These are phyloP conservation scores for Cheilosia urbana DNA, from an alignment of 2,888 invertebrate species.

Conservation along the genomic window DNA sequence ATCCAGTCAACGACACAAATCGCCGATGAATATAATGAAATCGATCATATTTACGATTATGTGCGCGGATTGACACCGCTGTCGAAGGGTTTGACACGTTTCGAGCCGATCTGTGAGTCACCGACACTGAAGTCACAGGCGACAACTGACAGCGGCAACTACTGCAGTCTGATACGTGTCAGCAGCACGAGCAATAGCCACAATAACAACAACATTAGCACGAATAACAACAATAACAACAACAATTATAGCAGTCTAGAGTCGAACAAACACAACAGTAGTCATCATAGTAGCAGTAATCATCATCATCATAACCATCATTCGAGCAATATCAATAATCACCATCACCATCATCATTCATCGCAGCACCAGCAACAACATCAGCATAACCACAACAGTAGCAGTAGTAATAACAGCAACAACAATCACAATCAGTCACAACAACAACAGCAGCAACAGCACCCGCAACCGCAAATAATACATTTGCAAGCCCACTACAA, in stretches of 20 bases:
- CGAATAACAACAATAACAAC: constrained; percentile 79
- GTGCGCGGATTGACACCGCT: constrained; percentile 96
- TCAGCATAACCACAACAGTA: constrained; percentile 63
- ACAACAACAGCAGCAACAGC: constrained; percentile 84
- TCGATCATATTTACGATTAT: constrained; percentile 98
- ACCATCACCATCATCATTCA: constrained; percentile 81
- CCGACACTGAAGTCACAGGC: constrained; percentile 83
- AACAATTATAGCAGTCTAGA: constrained; percentile 83
- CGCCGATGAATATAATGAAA: constrained; percentile 96
- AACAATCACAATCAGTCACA: constrained; percentile 73
- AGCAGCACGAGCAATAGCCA: constrained; percentile 79
- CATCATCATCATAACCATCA: constrained; percentile 83
- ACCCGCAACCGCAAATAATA: constrained; percentile 76
- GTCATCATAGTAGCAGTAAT: constrained; percentile 83
- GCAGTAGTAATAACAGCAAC: constrained; percentile 74
- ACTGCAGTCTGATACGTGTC: constrained; percentile 83
- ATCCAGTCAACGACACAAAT: constrained; percentile 84
- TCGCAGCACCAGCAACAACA: constrained; percentile 79
- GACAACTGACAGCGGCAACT: constrained; percentile 82
- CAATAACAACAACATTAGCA: constrained; percentile 76
- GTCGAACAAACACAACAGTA: constrained; percentile 82
- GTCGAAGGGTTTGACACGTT: constrained; percentile 88
- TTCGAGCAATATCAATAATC: constrained; percentile 80
- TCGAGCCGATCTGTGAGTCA: constrained; percentile 84
- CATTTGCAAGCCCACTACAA: constrained; percentile 79